Conservation (phyloP, 2,797 vertebrate genomes). For the Pristis pectinata region DNA sequence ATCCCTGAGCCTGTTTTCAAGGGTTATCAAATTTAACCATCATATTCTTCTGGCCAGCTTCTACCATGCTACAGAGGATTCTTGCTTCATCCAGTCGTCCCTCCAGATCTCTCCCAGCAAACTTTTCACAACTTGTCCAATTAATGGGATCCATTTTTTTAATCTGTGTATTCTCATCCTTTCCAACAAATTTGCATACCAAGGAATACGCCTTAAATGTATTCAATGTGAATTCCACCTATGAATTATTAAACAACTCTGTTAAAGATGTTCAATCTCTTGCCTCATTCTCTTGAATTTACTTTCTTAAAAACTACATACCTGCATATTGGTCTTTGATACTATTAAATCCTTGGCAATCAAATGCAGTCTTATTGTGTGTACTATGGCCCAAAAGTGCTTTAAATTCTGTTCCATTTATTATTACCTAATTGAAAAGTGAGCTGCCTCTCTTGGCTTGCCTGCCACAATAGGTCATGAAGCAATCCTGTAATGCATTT, state of each 20-base stretch:
- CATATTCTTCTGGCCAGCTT: background rate
- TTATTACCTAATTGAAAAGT: constrained; percentile 4
- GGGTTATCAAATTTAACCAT: background rate
- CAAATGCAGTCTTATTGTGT: background rate
- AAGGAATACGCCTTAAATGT: background rate
- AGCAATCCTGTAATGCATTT: background rate
- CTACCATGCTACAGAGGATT: background rate
- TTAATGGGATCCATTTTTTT: background rate
- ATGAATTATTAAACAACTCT: background rate
- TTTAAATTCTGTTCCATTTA: background rate
- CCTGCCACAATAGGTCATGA: too few species aligned
- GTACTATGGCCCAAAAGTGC: background rate
- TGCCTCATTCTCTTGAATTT: background rate
- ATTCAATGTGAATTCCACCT: background rate
- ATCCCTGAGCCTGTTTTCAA: too few species aligned
- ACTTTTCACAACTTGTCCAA: background rate
- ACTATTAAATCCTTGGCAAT: background rate
- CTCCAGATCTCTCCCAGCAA: background rate
- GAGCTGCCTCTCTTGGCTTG: background rate
- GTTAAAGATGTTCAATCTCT: too few species aligned
- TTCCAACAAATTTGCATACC: background rate
- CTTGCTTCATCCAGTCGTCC: background rate
- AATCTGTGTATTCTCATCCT: background rate
- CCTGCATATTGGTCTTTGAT: background rate
- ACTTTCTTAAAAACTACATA: background rate